A percentile compares a stretch with the other conserved stretches of the same genome.
phyloP scores from a whole-genome alignment of 2,888 invertebrate species.

The Alviniconcha strummeri region DNA sequence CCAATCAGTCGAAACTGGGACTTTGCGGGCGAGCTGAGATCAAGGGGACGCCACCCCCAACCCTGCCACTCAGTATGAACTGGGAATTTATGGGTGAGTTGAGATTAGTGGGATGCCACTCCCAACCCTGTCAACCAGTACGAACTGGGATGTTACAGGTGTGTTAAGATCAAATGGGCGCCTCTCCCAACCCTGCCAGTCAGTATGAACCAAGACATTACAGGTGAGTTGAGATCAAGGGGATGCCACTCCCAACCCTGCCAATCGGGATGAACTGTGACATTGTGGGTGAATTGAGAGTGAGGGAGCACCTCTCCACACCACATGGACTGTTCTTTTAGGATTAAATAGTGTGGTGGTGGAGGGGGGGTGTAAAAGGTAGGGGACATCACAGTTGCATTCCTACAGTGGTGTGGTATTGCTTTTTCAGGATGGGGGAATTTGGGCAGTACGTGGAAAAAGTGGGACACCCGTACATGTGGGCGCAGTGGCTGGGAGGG shows the following conservation, averaged over 20 bases:
- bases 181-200: conserved; percentile 16
- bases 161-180: conserved; percentile 76
- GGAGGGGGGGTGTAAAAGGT: background rate
- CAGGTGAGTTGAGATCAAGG: conserved; percentile 65
- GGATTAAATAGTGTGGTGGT: too few relatives aligned
- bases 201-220: conserved; percentile 79
- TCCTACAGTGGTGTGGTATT: too few relatives aligned
- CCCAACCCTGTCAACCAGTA: conserved; percentile 89
- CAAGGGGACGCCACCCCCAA: conserved; percentile 88
- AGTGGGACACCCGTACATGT: conserved; percentile 87
- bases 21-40: conserved; percentile 77
- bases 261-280: conserved; percentile 82
- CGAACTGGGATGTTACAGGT: conserved; percentile 77
- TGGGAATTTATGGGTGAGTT: conserved; percentile 73
- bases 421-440: conserved; percentile 69
- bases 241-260: conserved; percentile 86
- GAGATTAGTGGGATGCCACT: conserved; percentile 85
- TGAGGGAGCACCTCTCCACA: too few relatives aligned
- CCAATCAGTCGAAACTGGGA: conserved; percentile 82
- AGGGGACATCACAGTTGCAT: background rate
- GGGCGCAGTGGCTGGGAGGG: conserved; percentile 94
- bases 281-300: conserved; percentile 68
- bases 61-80: conserved; percentile 85
- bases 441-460: conserved; percentile 75
- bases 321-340: too few relatives aligned